Percentiles rank a stretch among this genome's conserved stretches.
Evolutionary conservation across 1,140 invertebrate genomes (phyloP).

Genomic region (Papilio xuthus): DNA sequence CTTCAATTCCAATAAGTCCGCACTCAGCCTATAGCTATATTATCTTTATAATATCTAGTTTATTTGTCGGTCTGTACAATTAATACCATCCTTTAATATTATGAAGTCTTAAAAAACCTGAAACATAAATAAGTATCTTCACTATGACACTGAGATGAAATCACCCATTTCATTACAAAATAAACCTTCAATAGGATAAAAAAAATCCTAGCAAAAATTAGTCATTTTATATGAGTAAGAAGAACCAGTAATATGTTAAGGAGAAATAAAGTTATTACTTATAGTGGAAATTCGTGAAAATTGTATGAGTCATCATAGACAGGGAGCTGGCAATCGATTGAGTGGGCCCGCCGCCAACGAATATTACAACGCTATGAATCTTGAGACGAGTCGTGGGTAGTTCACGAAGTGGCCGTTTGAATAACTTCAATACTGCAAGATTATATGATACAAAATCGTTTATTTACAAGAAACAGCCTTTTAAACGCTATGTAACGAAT

Average conservation of each 20-base stretch:
- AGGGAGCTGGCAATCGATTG: conserved; percentile 36
- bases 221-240: conserved; percentile 35
- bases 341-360: conserved; percentile 38
- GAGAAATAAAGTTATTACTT: conserved; percentile 21
- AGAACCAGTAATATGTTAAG: neutral
- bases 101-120: too few relatives aligned
- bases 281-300: conserved; percentile 37
- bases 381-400: neutral
- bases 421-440: neutral
- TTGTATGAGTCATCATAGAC: conserved; percentile 40
- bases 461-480: too few relatives aligned
- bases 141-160: neutral
- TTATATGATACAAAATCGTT: neutral
- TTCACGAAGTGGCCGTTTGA: neutral
- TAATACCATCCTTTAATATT: too few relatives aligned
- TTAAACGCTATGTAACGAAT: too few relatives aligned
- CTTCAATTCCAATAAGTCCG: neutral
- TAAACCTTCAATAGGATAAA: neutral
- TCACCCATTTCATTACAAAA: too few relatives aligned
- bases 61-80: too few relatives aligned
- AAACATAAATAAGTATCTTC: neutral
- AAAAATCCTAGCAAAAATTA: conserved; percentile 23
- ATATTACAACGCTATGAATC: conserved; percentile 41
- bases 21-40: neutral
- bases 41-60: too few relatives aligned